phyloP scores from a whole-genome alignment of 2,888 invertebrate genomes.

The Sminthurinus aureus region DNA sequence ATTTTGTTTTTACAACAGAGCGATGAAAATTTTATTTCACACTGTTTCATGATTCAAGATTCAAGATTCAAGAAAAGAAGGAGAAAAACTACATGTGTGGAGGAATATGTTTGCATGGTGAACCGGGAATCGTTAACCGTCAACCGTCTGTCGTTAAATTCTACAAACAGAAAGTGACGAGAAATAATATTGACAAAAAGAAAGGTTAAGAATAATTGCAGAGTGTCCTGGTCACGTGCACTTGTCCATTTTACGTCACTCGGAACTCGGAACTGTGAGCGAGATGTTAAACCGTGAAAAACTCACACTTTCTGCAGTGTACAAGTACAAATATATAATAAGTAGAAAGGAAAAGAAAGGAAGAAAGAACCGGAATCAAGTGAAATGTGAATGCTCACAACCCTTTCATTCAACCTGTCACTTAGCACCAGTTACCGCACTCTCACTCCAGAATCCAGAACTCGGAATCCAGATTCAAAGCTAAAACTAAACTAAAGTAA shows the following conservation, averaged over 20 bases:
- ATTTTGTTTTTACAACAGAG: neutral
- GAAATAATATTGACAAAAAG: neutral
- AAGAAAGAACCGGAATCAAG: neutral
- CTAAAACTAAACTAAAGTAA: no score
- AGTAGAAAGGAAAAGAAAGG: neutral
- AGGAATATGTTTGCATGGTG: no score
- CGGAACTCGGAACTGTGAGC: neutral
- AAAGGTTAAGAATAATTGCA: slow-evolving; percentile 11
- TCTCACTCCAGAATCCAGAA: neutral
- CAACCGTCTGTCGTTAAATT: neutral
- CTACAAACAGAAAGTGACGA: neutral
- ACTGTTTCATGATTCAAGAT: neutral
- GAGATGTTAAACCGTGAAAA: slow-evolving; percentile 26
- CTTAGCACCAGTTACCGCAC: neutral
- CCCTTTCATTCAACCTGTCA: slow-evolving; percentile 40
- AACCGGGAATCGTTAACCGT: neutral
- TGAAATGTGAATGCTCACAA: neutral
- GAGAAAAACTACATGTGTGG: neutral
- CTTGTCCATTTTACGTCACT: slow-evolving; percentile 28
- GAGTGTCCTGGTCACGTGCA: slow-evolving; percentile 21
- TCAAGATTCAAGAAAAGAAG: neutral
- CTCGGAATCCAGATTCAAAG: no score
- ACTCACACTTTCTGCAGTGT: neutral
- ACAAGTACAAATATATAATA: no score
- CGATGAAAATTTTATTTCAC: neutral